Evolutionary conservation across 1,140 invertebrate species (phyloP).

Genomic region (Lordiphosa stackelbergi): DNA sequence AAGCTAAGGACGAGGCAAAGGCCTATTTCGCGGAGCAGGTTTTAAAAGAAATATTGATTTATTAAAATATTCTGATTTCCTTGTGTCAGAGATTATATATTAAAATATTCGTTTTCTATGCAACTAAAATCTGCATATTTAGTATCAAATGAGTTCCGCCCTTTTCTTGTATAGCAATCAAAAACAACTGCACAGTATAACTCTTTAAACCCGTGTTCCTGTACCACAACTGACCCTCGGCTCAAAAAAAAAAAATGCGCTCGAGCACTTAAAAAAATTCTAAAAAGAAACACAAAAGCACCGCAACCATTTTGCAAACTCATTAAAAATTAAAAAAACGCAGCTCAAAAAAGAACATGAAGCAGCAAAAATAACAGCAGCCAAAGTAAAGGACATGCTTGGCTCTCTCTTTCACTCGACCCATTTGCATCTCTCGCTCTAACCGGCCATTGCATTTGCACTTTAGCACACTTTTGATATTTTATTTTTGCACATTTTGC

Average conservation of each 20-base stretch:
- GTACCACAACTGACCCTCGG: no score
- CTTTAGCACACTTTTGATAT: constrained; percentile 44
- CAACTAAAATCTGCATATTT: neutral
- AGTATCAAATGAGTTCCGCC: no score
- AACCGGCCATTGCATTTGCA: constrained; percentile 18
- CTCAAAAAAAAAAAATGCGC: no score
- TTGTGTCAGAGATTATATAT: no score
- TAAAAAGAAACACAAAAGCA: constrained; percentile 11
- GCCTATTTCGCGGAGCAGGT: no score
- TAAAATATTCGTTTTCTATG: no score
- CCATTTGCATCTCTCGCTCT: constrained; percentile 37
- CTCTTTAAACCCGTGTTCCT: no score
- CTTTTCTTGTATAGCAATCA: no score
- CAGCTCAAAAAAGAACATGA: constrained; percentile 25
- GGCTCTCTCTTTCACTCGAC: constrained; percentile 11
- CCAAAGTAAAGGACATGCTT: constrained; percentile 9
- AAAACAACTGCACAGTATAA: no score
- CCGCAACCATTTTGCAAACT: constrained; percentile 41
- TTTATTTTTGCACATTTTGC: constrained; percentile 59
- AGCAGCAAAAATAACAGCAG: constrained; percentile 2
- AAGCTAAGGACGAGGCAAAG: no score
- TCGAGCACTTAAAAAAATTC: neutral
- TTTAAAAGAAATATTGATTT: no score
- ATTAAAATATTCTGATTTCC: no score
- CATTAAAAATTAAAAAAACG: constrained; percentile 41